Base-by-base conservation (phyloP, 2,797 vertebrate species). In the Acipenser ruthenus region DNA sequence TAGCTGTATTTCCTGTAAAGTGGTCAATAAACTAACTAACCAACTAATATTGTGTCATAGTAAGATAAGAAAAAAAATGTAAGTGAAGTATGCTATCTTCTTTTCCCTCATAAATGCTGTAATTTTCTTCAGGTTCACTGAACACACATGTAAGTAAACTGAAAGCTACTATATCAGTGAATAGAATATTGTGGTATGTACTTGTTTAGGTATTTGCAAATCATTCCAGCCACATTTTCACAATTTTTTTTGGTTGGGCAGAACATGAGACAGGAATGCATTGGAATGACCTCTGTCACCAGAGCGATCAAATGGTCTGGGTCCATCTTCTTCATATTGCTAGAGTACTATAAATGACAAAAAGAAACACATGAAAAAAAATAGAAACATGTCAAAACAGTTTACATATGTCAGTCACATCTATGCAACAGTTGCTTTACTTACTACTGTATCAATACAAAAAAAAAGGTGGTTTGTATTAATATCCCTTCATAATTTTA, bases 241-340 rank as follows among this genome's bases (percentile, higher is more conserved):
- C 95, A 98, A 77, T 94, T 99, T 84, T 95, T 99, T 86, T 99
- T 98, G 66, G 93, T 98, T 59, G 96, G 92, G 72, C 96, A 99
- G 83, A 99, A 99, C 15, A 99, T 80, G 11, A 99, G 86, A 68
- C 96, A 99, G 48, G 96, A 99, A 56, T 95, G 86, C 1, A 78
- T 65, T 2, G 96, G 96, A 66, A 99, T 97, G 65, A 99, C 92
- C 81, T 99, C 96, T 4, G 93, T 92, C 69, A 93, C 95, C 83
- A 99, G 73, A 6, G 95, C 95, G 65, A 98, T 84, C 70, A 99
- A 86, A 77, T 94, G 94, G 71, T 98, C 96, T 0, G 94, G 94
- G 77, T 99, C 96, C 7, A 87, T 73, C 81, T 89, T 97, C 82
- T 92, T 88, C 87, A 98, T 88, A 9, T 73, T 67, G 65, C 89